A percentile compares a stretch with the other conserved stretches of the same genome.
These are phyloP conservation scores for Gastrophysa polygoni DNA, from an alignment of 2,888 invertebrate genomes.

Conservation along the genomic window DNA sequence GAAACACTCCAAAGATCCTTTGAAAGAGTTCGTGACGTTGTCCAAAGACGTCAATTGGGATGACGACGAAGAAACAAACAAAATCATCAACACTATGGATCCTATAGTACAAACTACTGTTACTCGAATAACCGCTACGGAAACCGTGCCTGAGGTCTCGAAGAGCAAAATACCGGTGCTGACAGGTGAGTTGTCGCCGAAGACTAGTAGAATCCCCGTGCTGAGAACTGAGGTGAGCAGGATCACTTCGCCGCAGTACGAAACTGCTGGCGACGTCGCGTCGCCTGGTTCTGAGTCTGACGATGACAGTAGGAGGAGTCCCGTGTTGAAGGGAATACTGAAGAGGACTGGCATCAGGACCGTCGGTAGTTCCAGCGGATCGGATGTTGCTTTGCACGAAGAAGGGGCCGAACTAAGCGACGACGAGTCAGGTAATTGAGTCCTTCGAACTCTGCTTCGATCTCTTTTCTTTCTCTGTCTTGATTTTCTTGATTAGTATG, in stretches of 20 bases:
- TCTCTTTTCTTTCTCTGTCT: slow-evolving; percentile 15
- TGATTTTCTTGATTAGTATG: slow-evolving; percentile 22
- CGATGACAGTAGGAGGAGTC: slow-evolving; percentile 53
- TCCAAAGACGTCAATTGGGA: slow-evolving; percentile 59
- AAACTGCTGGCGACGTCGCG: slow-evolving; percentile 43
- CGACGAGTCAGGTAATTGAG: slow-evolving; percentile 65
- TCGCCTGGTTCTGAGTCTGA: slow-evolving; percentile 58
- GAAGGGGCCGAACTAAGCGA: slow-evolving; percentile 67
- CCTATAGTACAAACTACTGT: too few species aligned
- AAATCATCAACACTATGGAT: slow-evolving; percentile 36
- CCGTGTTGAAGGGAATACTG: slow-evolving; percentile 55
- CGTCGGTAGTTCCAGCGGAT: slow-evolving; percentile 68
- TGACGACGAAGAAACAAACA: slow-evolving; percentile 45
- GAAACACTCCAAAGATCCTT: slow-evolving; percentile 60
- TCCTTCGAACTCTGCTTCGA: slow-evolving; percentile 24
- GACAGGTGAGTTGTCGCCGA: slow-evolving; percentile 32
- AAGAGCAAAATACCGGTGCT: slow-evolving; percentile 49
- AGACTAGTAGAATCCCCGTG: slow-evolving; percentile 58
- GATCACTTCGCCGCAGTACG: slow-evolving; percentile 47
- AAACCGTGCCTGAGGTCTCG: too few species aligned
- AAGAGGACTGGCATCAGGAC: slow-evolving; percentile 58
- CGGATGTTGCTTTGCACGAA: slow-evolving; percentile 69
- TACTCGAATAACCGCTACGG: too few species aligned
- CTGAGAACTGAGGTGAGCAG: slow-evolving; percentile 53
- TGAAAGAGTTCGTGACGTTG: slow-evolving; percentile 57